A percentile compares a stretch with the other conserved stretches of the same genome.
Evolutionary conservation across 2,888 invertebrate genomes (phyloP).

Genomic region (Magallana nippona): DNA sequence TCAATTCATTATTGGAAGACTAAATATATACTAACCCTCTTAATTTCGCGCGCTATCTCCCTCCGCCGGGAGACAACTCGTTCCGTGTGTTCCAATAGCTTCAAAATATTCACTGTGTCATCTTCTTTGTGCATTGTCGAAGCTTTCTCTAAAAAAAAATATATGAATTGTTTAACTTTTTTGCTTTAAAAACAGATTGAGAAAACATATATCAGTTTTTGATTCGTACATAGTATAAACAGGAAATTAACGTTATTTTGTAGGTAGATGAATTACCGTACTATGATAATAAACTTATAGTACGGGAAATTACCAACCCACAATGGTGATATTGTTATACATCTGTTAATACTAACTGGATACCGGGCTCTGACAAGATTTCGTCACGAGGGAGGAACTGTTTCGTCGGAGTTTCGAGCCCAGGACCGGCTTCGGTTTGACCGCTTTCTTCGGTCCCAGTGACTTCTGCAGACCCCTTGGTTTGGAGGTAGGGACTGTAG

Average conservation of each 20-base stretch:
- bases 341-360: not conserved
- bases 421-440: slow-evolving; percentile 23
- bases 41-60: slow-evolving; percentile 26
- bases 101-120: not conserved
- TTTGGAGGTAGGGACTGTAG: not conserved
- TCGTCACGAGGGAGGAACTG: slow-evolving; percentile 16
- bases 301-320: too few relatives aligned
- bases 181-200: too few relatives aligned
- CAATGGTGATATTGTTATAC: not conserved
- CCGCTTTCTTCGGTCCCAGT: slow-evolving; percentile 18
- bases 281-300: not conserved
- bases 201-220: too few relatives aligned
- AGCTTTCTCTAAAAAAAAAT: not conserved
- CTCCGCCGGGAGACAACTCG: not conserved
- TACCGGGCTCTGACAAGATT: not conserved
- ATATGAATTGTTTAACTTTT: too few relatives aligned
- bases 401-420: slow-evolving; percentile 27
- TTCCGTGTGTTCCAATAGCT: slow-evolving; percentile 28
- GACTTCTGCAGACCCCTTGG: not conserved
- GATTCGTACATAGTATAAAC: too few relatives aligned
- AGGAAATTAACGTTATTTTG: too few relatives aligned
- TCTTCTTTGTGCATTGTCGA: not conserved
- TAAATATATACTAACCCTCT: not conserved
- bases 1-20: not conserved
- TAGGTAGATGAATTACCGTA: not conserved